Conservation (phyloP, 2,888 invertebrate genomes). For the Tenthredo notha region DNA sequence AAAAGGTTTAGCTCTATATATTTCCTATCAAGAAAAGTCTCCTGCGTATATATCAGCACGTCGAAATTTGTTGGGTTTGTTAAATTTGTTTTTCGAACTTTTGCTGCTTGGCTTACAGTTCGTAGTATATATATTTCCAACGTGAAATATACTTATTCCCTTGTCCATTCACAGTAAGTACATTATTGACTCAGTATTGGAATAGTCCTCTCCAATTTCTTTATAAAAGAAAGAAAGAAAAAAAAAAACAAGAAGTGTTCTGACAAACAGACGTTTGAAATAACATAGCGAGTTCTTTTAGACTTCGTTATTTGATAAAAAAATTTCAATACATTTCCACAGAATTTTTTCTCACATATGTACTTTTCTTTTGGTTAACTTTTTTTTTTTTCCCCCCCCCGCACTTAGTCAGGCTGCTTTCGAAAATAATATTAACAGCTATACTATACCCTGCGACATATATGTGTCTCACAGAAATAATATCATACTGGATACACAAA, state of each 20-base stretch:
- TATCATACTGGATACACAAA: not conserved
- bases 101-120: not conserved
- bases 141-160: not conserved
- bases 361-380: not conserved
- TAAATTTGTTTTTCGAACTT: conserved; percentile 32
- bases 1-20: conserved; percentile 10
- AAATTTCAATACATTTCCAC: not conserved
- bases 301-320: not conserved
- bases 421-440: not conserved
- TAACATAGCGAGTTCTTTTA: not conserved
- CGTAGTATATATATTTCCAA: not conserved
- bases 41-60: not conserved
- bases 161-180: not conserved
- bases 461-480: not conserved
- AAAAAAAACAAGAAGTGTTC: not conserved
- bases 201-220: not conserved
- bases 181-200: not conserved
- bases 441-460: not conserved
- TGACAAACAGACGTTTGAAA: not conserved
- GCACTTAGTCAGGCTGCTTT: not conserved
- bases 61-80: conserved; percentile 21
- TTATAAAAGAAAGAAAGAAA: not conserved
- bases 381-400: too few relatives aligned
- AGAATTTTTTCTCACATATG: not conserved
- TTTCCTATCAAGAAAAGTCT: not conserved